Evolutionary conservation across 2,113 vertebrate species (phyloP).

Genomic region (Mesoclemmys tuberculata): DNA sequence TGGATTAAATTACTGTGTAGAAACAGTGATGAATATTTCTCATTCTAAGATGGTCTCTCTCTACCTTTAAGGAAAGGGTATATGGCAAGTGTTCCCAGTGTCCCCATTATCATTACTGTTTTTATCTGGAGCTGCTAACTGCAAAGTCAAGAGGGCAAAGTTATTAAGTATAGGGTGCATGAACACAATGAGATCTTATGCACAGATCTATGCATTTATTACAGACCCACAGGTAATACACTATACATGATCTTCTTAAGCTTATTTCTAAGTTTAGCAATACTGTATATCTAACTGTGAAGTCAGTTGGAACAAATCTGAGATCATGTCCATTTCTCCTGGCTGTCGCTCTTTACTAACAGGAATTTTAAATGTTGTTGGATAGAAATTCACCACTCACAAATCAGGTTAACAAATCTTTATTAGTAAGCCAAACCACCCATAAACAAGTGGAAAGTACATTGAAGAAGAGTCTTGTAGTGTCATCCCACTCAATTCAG

Average conservation of each 20-base stretch:
- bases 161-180: neutral
- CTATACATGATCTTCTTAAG: neutral
- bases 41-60: neutral
- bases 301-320: slow-evolving; percentile 9
- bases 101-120: neutral
- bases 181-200: neutral
- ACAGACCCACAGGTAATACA: neutral
- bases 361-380: neutral
- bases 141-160: neutral
- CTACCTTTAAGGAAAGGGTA: neutral
- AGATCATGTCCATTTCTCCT: neutral
- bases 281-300: neutral
- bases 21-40: neutral
- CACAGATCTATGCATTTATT: neutral
- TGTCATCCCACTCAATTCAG: neutral
- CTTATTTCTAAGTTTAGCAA: neutral
- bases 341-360: neutral
- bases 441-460: neutral
- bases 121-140: neutral
- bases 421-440: neutral
- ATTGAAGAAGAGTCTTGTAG: neutral
- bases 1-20: neutral
- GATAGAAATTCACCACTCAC: neutral
- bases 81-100: neutral
- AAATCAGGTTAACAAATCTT: neutral